Evolutionary conservation across 2,113 vertebrate species (phyloP).

Genomic region (Perognathus longimembris): DNA sequence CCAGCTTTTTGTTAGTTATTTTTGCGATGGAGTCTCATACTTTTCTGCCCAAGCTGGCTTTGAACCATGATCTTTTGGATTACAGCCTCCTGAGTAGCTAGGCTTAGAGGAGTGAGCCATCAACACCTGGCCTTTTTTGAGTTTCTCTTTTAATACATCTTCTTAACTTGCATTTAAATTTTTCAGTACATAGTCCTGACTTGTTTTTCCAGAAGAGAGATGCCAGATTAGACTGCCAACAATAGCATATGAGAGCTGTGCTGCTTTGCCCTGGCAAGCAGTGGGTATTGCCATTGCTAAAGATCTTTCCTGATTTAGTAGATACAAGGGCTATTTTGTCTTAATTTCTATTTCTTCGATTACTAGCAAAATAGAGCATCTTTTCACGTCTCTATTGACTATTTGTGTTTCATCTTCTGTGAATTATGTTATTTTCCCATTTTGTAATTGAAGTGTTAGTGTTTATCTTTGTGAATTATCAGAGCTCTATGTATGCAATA

Average conservation of each 20-base stretch:
- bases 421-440: slow-evolving; percentile 58
- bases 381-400: slow-evolving; percentile 52
- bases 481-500: neutral
- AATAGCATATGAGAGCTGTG: neutral
- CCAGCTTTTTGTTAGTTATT: no score
- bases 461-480: slow-evolving; percentile 46
- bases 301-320: slow-evolving; percentile 42
- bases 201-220: slow-evolving; percentile 48
- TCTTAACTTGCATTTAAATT: neutral
- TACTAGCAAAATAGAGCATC: slow-evolving; percentile 49
- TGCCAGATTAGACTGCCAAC: neutral
- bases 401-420: slow-evolving; percentile 58
- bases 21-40: no score
- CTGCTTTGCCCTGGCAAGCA: neutral
- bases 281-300: neutral
- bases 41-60: no score
- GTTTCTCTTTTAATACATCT: neutral
- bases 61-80: no score
- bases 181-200: neutral
- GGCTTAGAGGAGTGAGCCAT: no score
- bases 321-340: slow-evolving; percentile 43
- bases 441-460: slow-evolving; percentile 57
- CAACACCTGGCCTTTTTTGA: neutral
- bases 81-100: no score
- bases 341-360: slow-evolving; percentile 61